Base-by-base conservation (phyloP, 1,140 invertebrate genomes). In the Alviniconcha marisindica region DNA sequence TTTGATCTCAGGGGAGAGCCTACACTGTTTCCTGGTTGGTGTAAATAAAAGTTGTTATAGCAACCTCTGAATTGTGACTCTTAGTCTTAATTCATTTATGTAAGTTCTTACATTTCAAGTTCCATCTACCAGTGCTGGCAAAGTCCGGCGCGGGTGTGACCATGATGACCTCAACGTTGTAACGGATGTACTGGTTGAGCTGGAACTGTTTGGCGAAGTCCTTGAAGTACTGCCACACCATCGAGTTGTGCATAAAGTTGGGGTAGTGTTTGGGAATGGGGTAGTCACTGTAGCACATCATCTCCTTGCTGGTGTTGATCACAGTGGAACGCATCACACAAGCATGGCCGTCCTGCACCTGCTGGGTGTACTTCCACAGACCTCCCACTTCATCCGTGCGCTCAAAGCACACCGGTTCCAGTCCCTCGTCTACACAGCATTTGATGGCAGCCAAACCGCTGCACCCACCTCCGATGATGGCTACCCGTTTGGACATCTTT, bases 271-370 rank as follows among this genome's bases (percentile, higher is more conserved):
- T 84, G 10, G 94, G 93, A 15, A 93, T 93, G 0, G 94, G 94
- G 83, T 93, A 94, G 87, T 94, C 94, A 48, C 93, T 94, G 88
- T 91, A 94, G 0, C 92, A 89, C 93, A 94, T 94, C 89, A 94
- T 91, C 86, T 94, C 94, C 80, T 94, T 94, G 48, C 93, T 94
- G 0, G 94, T 93, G 87, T 95, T 94, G 18, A 93, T 92, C 21
- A 94, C 89, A 1, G 93, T 94, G 2, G 89, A 92, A 7, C 84
- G 87, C 86, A 87, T 88, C 36, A 89, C 89, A 44, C 85, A 85
- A 14, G 84, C 82, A 44, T 87, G 86, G 18, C 88, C 88, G 10
- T 87, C 85, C n/a, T n/a, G 66, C 33, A 38, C 77, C 0, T 84
- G 21, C 40, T 89, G 77, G 5, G 87, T 88, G 66, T 88, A 91